Conservation (phyloP, 2,888 invertebrate species). For the Halictus quadricinctus region DNA sequence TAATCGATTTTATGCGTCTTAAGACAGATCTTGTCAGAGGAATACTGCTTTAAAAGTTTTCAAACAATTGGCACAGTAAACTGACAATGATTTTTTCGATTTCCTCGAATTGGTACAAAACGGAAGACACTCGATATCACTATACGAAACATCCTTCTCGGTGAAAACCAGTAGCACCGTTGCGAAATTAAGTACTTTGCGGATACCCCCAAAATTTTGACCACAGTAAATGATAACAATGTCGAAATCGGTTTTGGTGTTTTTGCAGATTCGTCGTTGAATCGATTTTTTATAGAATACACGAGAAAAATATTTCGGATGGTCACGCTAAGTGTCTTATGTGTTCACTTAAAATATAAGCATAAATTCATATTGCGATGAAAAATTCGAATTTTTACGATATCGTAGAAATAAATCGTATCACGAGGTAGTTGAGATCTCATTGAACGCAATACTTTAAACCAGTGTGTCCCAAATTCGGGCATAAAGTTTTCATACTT, state of each 20-base stretch:
- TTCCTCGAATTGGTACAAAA: not conserved
- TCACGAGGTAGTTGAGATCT: conserved; percentile 54
- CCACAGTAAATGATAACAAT: not conserved
- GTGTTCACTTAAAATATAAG: conserved; percentile 23
- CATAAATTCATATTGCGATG: conserved; percentile 30
- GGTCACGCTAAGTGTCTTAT: conserved; percentile 1
- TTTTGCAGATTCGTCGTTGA: not conserved
- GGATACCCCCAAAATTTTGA: not conserved
- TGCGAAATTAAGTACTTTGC: not conserved
- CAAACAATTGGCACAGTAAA: conserved; percentile 40
- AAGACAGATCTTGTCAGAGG: conserved; percentile 38
- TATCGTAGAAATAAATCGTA: conserved; percentile 44
- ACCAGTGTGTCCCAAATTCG: conserved; percentile 48
- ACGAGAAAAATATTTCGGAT: conserved; percentile 4
- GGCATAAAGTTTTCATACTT: conserved; percentile 43
- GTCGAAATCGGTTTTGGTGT: not conserved
- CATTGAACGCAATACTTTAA: conserved; percentile 50
- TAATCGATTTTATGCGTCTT: conserved; percentile 38
- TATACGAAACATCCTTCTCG: conserved; percentile 7
- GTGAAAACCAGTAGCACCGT: not conserved
- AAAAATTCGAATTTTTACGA: conserved; percentile 32
- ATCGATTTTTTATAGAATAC: not conserved
- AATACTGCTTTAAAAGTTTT: conserved; percentile 36
- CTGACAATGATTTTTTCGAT: conserved; percentile 2
- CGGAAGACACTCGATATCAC: conserved; percentile 15